Evolutionary conservation across 2,888 invertebrate genomes (phyloP).

Genomic region (Adelognathus sp.): DNA sequence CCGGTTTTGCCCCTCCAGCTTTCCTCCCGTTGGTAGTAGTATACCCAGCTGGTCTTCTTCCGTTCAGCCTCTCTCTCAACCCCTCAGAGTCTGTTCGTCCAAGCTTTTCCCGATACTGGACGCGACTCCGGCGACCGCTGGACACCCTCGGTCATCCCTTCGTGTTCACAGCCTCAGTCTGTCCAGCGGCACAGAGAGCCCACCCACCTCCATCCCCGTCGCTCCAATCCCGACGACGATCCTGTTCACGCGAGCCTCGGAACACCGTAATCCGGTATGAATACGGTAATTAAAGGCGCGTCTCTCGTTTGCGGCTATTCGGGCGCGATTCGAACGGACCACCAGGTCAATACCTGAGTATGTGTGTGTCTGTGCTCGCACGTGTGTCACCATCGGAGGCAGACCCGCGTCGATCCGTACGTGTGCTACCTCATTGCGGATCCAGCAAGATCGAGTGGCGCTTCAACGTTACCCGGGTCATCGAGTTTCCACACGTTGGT

Average conservation of each 20-base stretch:
- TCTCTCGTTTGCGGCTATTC: conserved; percentile 64
- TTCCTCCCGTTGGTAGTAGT: conserved; percentile 7
- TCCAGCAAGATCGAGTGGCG: conserved; percentile 37
- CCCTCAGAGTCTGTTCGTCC: conserved; percentile 15
- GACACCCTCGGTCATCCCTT: conserved; percentile 48
- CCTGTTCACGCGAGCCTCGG: conserved; percentile 63
- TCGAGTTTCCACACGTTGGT: conserved; percentile 38
- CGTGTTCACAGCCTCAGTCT: conserved; percentile 25
- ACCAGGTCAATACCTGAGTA: conserved; percentile 43
- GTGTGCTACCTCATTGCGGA: background rate
- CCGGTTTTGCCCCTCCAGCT: conserved; percentile 45
- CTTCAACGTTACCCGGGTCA: conserved; percentile 24
- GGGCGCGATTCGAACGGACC: conserved; percentile 52
- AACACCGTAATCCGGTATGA: conserved; percentile 71
- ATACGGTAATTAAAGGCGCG: conserved; percentile 72
- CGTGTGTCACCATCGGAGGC: background rate
- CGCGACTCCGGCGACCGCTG: conserved; percentile 34
- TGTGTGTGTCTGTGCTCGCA: background rate
- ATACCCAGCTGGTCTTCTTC: conserved; percentile 23
- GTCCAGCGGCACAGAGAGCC: conserved; percentile 19
- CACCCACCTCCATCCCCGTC: conserved; percentile 3
- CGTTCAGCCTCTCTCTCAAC: background rate
- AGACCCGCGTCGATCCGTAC: background rate
- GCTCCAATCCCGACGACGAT: conserved; percentile 36
- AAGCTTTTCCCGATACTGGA: conserved; percentile 55